Conservation (phyloP, 2,113 vertebrate genomes). For the Apodemus sylvaticus region DNA sequence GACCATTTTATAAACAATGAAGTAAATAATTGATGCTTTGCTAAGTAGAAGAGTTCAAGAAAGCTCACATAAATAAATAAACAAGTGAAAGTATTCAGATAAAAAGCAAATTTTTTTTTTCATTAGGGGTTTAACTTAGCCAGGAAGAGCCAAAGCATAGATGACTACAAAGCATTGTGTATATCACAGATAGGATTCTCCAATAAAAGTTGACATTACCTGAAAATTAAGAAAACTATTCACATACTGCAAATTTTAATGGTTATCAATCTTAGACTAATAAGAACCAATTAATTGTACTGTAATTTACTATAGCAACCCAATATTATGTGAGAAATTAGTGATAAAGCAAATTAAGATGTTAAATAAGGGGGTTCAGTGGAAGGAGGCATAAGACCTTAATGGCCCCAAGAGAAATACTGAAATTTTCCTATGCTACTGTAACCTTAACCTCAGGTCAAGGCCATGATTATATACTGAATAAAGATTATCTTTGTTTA, state of each 20-base stretch:
- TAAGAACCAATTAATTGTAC: background rate
- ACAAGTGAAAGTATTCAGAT: background rate
- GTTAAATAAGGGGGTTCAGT: background rate
- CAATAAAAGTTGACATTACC: background rate
- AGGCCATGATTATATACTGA: background rate
- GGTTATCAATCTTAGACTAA: background rate
- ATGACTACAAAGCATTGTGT: background rate
- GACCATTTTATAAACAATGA: conserved; percentile 47
- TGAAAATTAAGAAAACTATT: background rate
- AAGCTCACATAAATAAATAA: background rate
- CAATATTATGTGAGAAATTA: background rate
- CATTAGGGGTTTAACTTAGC: background rate
- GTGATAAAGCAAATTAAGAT: background rate
- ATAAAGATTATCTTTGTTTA: conserved; percentile 15
- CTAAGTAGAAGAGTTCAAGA: conserved; percentile 32
- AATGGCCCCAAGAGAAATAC: background rate
- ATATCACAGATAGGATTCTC: background rate
- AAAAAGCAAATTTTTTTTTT: conserved; percentile 32
- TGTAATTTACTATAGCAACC: background rate
- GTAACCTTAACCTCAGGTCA: background rate
- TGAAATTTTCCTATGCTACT: background rate
- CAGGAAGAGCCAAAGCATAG: background rate
- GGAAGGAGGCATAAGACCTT: background rate
- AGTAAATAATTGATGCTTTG: conserved; percentile 53
- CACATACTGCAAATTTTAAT: background rate